Base-by-base conservation (phyloP, 2,113 vertebrate species). In the Labrus mixtus region DNA sequence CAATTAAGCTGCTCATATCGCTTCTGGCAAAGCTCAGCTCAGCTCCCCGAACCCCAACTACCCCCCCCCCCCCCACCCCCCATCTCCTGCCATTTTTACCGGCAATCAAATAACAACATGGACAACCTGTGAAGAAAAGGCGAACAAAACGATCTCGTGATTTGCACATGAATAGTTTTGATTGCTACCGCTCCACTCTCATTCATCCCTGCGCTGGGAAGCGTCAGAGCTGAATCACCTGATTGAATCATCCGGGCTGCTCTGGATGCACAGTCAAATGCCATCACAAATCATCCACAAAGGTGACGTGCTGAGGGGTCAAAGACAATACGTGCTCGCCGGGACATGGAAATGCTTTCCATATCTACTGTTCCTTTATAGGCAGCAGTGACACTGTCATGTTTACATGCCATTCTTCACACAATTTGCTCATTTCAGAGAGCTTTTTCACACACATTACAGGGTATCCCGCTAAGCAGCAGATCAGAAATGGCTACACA, bases 1-100 rank as follows among this genome's bases (percentile, higher is more conserved):
- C 77, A 87, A 64, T 89, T 86, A 87, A 81, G 69, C 71, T 22
- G 59, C 73, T 79, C 76, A 23, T 77, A 68, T 67, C 33, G 72
- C 60, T 76, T 33, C 51, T 50, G 57, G 58, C 58, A 17, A 57
- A 78, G 12, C 70, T 53, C 20, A 13, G 64, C 54, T 50, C 19
- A 8, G 16, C 46, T 19, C 15, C 16, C 55, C 29, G 16, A 11
- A 33, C 29, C 45, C 67, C n/a, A 7, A 48, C 46, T 36, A 16
- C 10, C 37, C 37, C 8, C 22, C n/a, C n/a, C n/a, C n/a, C n/a
- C n/a, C n/a, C n/a, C n/a, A n/a, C n/a, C n/a, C 22, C 20, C 11
- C 17, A 1, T 51, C 39, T 33, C 56, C 7, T 67, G 71, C 55
- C 41, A 72, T 77, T 86, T 33, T 85, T 15, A 66, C 51, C 71